phyloP scores from a whole-genome alignment of 2,113 vertebrate species.

The Epinephelus fuscoguttatus region DNA sequence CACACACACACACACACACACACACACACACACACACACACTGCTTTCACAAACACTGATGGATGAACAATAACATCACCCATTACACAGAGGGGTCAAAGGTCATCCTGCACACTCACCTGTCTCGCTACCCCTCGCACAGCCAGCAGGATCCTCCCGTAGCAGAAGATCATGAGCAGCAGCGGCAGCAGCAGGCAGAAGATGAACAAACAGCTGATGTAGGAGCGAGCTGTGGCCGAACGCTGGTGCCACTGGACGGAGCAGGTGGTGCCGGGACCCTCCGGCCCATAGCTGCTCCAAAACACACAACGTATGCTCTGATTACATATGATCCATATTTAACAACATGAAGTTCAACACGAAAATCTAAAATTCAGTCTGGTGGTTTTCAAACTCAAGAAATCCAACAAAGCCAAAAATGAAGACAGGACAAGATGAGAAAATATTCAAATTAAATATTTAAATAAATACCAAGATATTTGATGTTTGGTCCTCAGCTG shows the following conservation, averaged over 20 bases:
- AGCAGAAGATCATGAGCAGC: conserved; percentile 70
- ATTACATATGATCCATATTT: neutral
- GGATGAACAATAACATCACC: neutral
- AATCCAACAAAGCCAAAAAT: too few relatives aligned
- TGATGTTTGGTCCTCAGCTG: too few relatives aligned
- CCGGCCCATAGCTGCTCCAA: conserved; percentile 59
- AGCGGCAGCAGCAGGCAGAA: conserved; percentile 70
- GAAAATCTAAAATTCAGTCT: neutral
- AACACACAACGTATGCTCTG: conserved; percentile 1
- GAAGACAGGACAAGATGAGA: too few relatives aligned
- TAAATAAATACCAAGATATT: too few relatives aligned
- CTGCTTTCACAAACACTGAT: neutral
- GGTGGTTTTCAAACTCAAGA: too few relatives aligned
- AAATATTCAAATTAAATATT: too few relatives aligned
- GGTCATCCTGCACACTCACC: conserved; percentile 35
- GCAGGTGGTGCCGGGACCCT: conserved; percentile 67
- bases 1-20: neutral
- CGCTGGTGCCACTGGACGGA: conserved; percentile 65
- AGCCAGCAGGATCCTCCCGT: conserved; percentile 67
- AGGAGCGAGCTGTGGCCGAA: conserved; percentile 55
- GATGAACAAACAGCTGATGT: conserved; percentile 65
- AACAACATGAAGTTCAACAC: neutral
- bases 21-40: neutral
- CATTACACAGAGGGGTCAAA: conserved; percentile 20
- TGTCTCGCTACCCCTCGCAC: conserved; percentile 31